Conservation (phyloP, 2,888 invertebrate species). For the Magallana nippona region DNA sequence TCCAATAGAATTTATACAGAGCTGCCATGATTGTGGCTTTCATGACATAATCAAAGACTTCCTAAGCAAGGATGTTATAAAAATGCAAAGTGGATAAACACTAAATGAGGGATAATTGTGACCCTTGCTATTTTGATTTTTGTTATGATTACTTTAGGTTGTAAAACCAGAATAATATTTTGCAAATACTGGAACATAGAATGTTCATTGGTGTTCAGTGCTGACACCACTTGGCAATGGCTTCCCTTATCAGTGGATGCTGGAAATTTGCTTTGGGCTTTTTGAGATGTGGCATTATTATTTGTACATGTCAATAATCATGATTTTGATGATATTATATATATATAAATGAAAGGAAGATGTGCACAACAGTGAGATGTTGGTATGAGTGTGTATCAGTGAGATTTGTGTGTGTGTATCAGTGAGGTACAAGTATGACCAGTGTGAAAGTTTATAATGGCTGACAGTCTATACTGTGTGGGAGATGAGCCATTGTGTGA, state of each 20-base stretch:
- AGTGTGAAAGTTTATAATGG: no score
- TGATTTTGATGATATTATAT: neutral
- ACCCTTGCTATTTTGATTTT: no score
- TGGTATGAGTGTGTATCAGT: no score
- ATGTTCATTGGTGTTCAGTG: neutral
- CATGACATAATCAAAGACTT: no score
- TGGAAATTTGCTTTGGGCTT: neutral
- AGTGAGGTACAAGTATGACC: no score
- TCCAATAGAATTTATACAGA: neutral
- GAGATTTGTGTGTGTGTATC: no score
- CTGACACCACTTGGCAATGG: no score
- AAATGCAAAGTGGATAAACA: no score
- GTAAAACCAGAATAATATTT: neutral
- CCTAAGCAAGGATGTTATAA: no score
- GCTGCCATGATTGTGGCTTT: no score
- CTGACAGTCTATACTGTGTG: neutral
- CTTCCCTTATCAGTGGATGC: neutral
- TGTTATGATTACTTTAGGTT: neutral
- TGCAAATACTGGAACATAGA: neutral
- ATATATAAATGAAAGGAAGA: neutral
- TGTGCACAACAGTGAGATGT: no score
- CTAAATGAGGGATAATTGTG: no score
- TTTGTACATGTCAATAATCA: conserved; percentile 22
- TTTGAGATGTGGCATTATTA: neutral
- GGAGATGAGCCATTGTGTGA: neutral